Base-by-base conservation (phyloP, 1,140 invertebrate species). In the Danaus plexippus region DNA sequence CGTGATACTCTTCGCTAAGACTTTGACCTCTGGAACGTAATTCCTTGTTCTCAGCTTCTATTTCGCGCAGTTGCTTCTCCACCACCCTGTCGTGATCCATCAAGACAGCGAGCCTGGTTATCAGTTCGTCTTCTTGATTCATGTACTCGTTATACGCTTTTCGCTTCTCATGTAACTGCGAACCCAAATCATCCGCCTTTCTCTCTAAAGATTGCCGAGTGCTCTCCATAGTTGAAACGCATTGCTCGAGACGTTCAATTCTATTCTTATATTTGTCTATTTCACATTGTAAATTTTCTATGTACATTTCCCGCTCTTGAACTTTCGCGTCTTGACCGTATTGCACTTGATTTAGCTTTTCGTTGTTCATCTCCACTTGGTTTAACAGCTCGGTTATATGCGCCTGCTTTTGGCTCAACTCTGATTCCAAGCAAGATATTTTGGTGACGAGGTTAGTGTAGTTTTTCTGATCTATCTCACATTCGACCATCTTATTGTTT, bases 241-340 rank as follows among this genome's bases (percentile, higher is more conserved):
- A 87, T 73, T 92, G 89, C 75, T 92, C 90, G 2, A 92, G 81
- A 8, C 87, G 85, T n/a, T 75, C 77, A 50, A 90, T 88, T 63
- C 88, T 88, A 6, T 88, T 88, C 61, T 91, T 91, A 40, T 90
- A 90, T 55, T 91, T 91, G 0, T 74, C 76, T n/a, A 92, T 81
- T 63, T 94, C 92, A 11, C 87, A 80, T 65, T 94, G 91, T 46
- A 94, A 82, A 51, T 89, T 91, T 75, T 94, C 92, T 46, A 94
- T 91, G 62, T 92, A 92, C 9, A 92, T 88, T 66, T 94, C 91
- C 50, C 91, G 79, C 76, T 94, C 92, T 71, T 93, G 91, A 13
- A 94, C 71, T 78, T 93, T 94, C 5, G 90, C 90, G 52, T 92
- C 83, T 75, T 88, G 75, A 3, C 80, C 83, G 76, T 71, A 81